Percentiles rank a stretch among this genome's conserved stretches.
These are phyloP conservation scores for Malaclemys terrapin DNA, from an alignment of 2,113 vertebrate genomes.

Conservation along the genomic window DNA sequence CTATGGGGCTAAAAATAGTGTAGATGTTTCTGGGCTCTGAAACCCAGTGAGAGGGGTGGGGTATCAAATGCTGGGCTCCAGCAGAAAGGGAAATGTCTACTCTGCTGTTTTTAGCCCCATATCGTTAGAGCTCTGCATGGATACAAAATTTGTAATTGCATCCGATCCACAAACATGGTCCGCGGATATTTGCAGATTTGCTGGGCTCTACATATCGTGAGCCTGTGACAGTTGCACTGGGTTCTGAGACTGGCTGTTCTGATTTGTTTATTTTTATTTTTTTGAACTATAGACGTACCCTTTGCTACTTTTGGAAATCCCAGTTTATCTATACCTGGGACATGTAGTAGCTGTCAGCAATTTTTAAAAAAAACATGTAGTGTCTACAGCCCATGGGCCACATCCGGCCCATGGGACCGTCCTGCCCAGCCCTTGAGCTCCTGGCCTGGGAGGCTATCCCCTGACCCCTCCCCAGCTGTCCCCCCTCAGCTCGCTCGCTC, in stretches of 20 bases:
- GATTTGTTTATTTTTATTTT: neutral
- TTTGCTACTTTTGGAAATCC: neutral
- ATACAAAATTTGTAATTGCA: too few relatives aligned
- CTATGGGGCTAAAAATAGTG: neutral
- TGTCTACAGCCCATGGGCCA: too few relatives aligned
- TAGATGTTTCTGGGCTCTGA: neutral
- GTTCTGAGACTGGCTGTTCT: neutral
- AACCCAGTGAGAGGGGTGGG: neutral
- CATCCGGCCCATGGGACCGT: too few relatives aligned
- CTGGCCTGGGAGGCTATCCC: too few relatives aligned
- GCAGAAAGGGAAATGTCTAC: too few relatives aligned
- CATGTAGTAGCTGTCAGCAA: neutral
- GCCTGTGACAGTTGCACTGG: neutral
- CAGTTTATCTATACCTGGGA: neutral
- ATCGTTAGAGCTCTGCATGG: too few relatives aligned
- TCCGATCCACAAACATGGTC: too few relatives aligned
- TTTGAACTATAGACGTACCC: neutral
- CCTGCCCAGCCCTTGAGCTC: too few relatives aligned
- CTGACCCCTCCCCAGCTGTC: too few relatives aligned
- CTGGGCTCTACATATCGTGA: neutral
- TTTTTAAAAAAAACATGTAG: neutral
- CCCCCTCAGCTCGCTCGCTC: too few relatives aligned
- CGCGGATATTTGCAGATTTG: too few relatives aligned
- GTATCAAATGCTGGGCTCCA: neutral
- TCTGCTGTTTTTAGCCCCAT: too few relatives aligned